Conservation (phyloP, 2,113 vertebrate species). For the Steatornis caripensis region DNA sequence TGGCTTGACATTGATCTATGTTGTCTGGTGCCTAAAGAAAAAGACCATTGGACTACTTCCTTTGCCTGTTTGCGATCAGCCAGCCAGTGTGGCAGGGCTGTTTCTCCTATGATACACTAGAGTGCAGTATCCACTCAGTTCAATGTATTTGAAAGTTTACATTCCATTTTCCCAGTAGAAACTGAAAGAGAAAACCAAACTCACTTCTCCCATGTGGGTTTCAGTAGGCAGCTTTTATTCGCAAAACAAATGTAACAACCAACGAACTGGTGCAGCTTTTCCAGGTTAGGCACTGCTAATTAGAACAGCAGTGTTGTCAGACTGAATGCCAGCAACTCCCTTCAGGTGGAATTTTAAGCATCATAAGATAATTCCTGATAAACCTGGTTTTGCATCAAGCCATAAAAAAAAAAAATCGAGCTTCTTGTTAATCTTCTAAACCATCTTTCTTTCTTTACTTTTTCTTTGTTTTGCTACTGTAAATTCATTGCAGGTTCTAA, state of each 20-base stretch:
- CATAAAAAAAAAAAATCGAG: not conserved
- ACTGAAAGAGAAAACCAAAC: not conserved
- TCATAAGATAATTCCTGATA: not conserved
- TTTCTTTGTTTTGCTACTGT: not conserved
- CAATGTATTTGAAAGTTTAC: not conserved
- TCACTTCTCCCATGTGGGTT: not conserved
- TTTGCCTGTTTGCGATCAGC: not conserved
- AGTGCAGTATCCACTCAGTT: not conserved
- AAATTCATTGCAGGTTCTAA: not conserved
- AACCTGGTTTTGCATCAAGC: not conserved
- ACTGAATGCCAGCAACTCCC: not conserved
- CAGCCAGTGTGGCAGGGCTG: not conserved
- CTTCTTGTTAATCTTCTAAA: not conserved
- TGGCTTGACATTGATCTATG: not conserved
- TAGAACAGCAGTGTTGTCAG: not conserved
- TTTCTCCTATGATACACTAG: not conserved
- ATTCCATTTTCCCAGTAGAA: not conserved
- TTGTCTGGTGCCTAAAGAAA: not conserved
- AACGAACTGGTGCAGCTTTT: not conserved
- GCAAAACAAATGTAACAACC: not conserved
- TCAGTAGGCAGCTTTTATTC: not conserved
- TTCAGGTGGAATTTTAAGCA: not conserved
- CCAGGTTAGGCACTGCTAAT: not conserved
- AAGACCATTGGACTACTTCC: not conserved
- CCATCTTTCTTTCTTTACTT: not conserved